Evolutionary conservation across 2,113 vertebrate species (phyloP), one percentile per base, ranked within the genome.

Genomic region (Mionectes macconnelli): DNA sequence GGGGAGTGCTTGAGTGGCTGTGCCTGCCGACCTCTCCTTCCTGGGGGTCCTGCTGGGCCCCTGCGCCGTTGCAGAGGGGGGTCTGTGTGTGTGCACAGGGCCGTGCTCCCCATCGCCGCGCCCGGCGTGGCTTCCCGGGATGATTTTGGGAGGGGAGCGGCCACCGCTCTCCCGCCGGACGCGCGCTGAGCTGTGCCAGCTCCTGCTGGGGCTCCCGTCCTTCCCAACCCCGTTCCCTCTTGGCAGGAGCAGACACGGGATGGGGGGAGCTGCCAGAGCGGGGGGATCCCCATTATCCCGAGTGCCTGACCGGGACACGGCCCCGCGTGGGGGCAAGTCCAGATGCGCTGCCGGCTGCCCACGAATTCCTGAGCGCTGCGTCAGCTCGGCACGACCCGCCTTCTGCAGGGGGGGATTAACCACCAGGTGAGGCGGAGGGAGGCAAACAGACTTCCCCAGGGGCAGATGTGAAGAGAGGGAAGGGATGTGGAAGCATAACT

Each of bases 301-400:
- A 53, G 52, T 31, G 57, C 85, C 91, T 76, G 84, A 14, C 64
- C 22, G 37, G 69, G 87, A 57, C 23, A 5, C 83, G 5, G 74
- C 85, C 23, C 84, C 14, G 6, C 0, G 37, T 14, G 4, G 0
- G 84, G 80, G 55, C 81, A 90, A 70, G 94, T 44, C 81, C 69
- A 19, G 89, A 87, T 72, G 86, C 27, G 84, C 87, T 84, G 42
- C 63, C 60, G 59, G 55, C 66, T 68, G 72, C 66, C 62, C 85
- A 5, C 11, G 14, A 39, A 95, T 97, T 93, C 96, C 92, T 90
- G 76, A 80, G 82, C 31, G 31, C 78, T 77, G 56, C 28, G 37
- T 89, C 93, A 94, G 86, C 84, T 72, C 64, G 2, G 8, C 8
- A 0, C 33, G 39, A 40, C 44, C 84, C 89, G 44, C 56, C 49